phyloP scores from a whole-genome alignment of 1,140 invertebrate genomes.

The Magallana angulata region DNA sequence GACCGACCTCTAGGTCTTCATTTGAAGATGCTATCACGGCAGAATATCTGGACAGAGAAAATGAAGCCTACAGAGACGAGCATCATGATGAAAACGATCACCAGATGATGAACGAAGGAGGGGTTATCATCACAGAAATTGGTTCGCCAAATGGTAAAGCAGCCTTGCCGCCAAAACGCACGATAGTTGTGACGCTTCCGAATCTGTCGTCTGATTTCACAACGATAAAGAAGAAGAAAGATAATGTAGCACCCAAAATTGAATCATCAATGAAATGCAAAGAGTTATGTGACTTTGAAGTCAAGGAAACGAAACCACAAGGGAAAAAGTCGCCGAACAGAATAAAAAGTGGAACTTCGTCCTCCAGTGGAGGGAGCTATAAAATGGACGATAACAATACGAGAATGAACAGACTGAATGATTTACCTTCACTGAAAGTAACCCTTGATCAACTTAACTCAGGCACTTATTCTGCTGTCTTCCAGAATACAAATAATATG shows the following conservation, averaged over 20 bases:
- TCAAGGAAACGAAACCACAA: not conserved
- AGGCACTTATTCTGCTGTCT: not conserved
- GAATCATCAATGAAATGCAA: constrained; percentile 11
- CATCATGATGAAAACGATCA: not conserved
- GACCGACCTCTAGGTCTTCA: constrained; percentile 29
- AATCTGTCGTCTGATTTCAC: not conserved
- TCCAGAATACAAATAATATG: constrained; percentile 14
- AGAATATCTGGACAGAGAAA: constrained; percentile 24
- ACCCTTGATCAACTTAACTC: constrained; percentile 20
- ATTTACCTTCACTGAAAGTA: constrained; percentile 18
- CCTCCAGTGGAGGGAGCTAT: constrained; percentile 5
- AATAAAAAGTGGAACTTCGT: not conserved
- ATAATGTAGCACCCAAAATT: not conserved
- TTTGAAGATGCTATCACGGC: constrained; percentile 38
- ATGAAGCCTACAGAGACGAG: constrained; percentile 15
- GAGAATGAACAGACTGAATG: constrained; percentile 11
- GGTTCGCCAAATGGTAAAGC: not conserved
- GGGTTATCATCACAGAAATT: not conserved
- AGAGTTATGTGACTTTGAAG: constrained; percentile 1
- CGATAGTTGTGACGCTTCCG: constrained; percentile 20
- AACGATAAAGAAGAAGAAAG: constrained; percentile 20
- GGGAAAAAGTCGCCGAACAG: constrained; percentile 14
- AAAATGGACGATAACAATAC: constrained; percentile 20
- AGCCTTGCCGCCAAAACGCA: constrained; percentile 5
- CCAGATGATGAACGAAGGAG: not conserved